phyloP scores from a whole-genome alignment of 2,888 invertebrate genomes.

The Stenurella melanura region DNA sequence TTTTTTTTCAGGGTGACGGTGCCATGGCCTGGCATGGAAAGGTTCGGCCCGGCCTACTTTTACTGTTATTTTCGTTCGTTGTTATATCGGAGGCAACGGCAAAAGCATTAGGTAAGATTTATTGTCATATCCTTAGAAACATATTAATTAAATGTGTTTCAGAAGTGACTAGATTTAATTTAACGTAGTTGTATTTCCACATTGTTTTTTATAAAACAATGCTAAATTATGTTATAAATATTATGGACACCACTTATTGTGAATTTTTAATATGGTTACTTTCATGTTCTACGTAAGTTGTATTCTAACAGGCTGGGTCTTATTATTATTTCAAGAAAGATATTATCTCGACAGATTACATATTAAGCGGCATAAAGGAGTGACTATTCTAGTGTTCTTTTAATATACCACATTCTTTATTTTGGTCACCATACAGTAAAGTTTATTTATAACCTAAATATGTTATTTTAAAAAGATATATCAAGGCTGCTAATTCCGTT shows the following conservation, averaged over 20 bases:
- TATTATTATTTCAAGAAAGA: conserved; percentile 39
- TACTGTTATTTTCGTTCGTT: conserved; percentile 69
- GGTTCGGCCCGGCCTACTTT: conserved; percentile 72
- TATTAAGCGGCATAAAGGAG: conserved; percentile 30
- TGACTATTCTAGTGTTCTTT: conserved; percentile 29
- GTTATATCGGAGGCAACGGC: conserved; percentile 70
- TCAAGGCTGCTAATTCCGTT: too few relatives aligned
- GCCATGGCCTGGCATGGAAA: conserved; percentile 73
- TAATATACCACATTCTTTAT: conserved; percentile 33
- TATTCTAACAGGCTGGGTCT: conserved; percentile 25
- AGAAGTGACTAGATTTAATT: neutral
- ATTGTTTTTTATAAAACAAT: neutral
- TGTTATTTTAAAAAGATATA: neutral
- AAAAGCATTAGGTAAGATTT: conserved; percentile 68
- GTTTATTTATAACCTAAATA: conserved; percentile 6
- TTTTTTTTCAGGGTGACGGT: conserved; percentile 71
- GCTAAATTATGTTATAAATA: neutral
- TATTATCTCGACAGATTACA: conserved; percentile 42
- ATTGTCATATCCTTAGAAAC: neutral
- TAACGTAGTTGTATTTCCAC: neutral
- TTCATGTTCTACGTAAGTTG: conserved; percentile 32
- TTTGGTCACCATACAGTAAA: conserved; percentile 21
- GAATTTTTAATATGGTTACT: conserved; percentile 28
- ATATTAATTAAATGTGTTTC: neutral
- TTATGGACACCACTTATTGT: neutral